Percentiles rank a stretch among this genome's conserved stretches.
Evolutionary conservation across 2,113 vertebrate species (phyloP).

Genomic region (Ia io): DNA sequence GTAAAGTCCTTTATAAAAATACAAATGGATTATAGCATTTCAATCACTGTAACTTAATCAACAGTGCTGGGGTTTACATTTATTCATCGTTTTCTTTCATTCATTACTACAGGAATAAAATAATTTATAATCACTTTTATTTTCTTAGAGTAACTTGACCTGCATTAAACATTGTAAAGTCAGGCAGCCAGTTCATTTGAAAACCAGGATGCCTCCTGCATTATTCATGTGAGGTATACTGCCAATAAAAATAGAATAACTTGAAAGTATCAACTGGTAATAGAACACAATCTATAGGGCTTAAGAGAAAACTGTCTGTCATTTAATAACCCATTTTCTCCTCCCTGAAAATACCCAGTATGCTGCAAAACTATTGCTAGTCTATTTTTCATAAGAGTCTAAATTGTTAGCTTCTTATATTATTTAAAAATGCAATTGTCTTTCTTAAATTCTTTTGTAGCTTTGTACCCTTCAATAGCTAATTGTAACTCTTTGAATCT

Average conservation of each 20-base stretch:
- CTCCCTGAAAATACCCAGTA: neutral
- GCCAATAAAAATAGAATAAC: neutral
- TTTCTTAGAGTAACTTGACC: slow-evolving; percentile 13
- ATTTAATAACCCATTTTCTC: neutral
- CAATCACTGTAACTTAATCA: slow-evolving; percentile 55
- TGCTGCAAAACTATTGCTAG: neutral
- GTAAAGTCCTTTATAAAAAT: slow-evolving; percentile 24
- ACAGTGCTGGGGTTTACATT: slow-evolving; percentile 48
- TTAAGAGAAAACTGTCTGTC: neutral
- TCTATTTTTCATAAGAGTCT: neutral
- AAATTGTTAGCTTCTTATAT: neutral
- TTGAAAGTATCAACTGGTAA: neutral
- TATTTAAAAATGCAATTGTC: neutral
- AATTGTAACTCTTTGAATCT: neutral
- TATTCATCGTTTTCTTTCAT: slow-evolving; percentile 44
- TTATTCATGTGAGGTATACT: neutral
- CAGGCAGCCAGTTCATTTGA: neutral
- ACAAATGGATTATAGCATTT: slow-evolving; percentile 44
- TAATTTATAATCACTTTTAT: slow-evolving; percentile 34
- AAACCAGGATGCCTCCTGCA: neutral
- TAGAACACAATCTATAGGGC: neutral
- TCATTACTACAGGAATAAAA: slow-evolving; percentile 18
- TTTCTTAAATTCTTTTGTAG: neutral
- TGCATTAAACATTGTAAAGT: neutral
- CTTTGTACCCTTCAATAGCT: neutral